Percentiles rank a stretch among this genome's conserved stretches.
These are phyloP conservation scores for Ligdia adustata DNA, from an alignment of 2,888 invertebrate species.

Conservation along the genomic window DNA sequence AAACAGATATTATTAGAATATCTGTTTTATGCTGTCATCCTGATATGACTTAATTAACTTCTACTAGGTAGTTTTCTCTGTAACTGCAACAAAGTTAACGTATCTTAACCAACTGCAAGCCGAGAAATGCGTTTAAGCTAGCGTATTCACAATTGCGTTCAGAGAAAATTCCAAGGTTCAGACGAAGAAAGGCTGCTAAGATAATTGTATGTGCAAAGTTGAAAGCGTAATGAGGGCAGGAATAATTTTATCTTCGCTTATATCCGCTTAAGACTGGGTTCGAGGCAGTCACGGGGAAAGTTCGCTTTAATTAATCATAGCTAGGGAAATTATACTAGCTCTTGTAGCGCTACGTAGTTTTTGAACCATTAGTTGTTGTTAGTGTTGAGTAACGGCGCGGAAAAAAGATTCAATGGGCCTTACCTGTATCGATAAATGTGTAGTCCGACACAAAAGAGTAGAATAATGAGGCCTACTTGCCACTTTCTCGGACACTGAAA, in stretches of 20 bases:
- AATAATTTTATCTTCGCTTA: slow-evolving; percentile 32
- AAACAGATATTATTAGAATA: no score
- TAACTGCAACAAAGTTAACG: background rate
- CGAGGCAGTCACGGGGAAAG: slow-evolving; percentile 5
- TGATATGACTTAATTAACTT: no score
- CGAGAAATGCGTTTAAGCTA: slow-evolving; percentile 2
- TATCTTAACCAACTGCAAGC: slow-evolving; percentile 6
- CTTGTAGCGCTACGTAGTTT: no score
- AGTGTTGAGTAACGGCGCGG: no score
- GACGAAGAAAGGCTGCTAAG: slow-evolving; percentile 21
- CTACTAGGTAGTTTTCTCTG: no score
- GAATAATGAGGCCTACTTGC: no score
- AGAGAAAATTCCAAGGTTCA: slow-evolving; percentile 15
- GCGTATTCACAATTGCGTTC: slow-evolving; percentile 6
- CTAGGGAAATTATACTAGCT: background rate
- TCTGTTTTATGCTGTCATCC: no score
- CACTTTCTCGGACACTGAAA: no score
- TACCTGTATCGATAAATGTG: no score
- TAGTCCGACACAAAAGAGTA: no score
- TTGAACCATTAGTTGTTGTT: no score
- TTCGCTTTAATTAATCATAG: slow-evolving; percentile 25
- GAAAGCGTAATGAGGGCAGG: slow-evolving; percentile 32
- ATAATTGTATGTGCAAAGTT: slow-evolving; percentile 40
- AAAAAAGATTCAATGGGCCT: no score
- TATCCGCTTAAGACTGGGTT: slow-evolving; percentile 19